Conservation (phyloP, 2,797 vertebrate species). For the Tolypeutes matacus region DNA sequence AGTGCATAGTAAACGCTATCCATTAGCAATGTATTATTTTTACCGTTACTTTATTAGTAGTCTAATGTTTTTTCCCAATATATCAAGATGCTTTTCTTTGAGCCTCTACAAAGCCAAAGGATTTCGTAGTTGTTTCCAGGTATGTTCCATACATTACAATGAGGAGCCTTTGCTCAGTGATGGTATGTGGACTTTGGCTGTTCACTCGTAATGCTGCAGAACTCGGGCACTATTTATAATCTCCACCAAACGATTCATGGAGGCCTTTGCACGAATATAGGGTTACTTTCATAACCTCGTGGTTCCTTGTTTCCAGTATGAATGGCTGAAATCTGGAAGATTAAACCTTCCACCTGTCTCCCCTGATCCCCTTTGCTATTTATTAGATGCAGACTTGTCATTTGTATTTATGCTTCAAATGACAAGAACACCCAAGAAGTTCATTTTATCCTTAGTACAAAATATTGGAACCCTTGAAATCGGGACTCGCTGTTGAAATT, state of each 20-base stretch:
- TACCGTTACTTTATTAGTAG: background rate
- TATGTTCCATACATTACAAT: background rate
- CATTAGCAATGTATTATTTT: slow-evolving; percentile 30
- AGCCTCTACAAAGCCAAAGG: background rate
- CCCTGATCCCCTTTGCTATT: too few species aligned
- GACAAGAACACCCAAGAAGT: background rate
- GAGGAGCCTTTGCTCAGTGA: background rate
- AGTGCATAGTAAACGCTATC: background rate
- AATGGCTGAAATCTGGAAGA: background rate
- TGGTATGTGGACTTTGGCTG: background rate
- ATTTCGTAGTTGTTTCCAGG: background rate
- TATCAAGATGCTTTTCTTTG: background rate
- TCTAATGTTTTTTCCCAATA: background rate
- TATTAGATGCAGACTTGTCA: background rate
- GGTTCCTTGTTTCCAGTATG: background rate
- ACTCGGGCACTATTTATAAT: slow-evolving; percentile 41
- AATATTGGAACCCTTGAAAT: background rate
- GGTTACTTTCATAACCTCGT: background rate
- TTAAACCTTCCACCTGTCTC: background rate
- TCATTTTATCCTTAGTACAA: background rate
- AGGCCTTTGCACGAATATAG: background rate
- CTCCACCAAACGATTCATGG: background rate
- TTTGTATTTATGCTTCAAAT: background rate
- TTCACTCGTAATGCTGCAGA: accelerated
- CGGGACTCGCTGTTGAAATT: background rate